These are phyloP conservation scores for Ptychodera flava DNA, from an alignment of 35 echinoderm and acorn worm species.

Conservation along the genomic window DNA sequence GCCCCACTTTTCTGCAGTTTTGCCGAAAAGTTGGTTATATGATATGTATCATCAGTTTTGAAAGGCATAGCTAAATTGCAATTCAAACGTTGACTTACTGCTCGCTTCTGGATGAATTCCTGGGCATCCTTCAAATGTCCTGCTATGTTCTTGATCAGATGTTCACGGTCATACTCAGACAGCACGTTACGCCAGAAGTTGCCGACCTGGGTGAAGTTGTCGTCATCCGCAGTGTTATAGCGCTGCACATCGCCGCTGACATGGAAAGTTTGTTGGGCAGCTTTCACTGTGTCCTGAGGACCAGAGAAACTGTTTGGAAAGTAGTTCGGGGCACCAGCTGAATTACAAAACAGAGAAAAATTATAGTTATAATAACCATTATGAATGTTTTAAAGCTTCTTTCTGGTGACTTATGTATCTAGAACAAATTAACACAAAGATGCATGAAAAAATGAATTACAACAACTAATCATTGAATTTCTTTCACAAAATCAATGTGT, in stretches of 20 bases:
- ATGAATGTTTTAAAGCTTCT: not conserved
- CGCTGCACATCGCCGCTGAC: constrained; percentile 41
- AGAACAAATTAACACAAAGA: too few relatives aligned
- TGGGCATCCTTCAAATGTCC: constrained; percentile 71
- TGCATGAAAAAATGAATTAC: too few relatives aligned
- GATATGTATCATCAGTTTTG: too few relatives aligned
- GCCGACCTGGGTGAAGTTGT: constrained; percentile 74
- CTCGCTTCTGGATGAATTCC: constrained; percentile 82
- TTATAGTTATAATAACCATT: not conserved
- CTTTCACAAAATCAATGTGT: too few relatives aligned
- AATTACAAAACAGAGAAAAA: not conserved
- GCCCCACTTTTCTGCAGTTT: too few relatives aligned
- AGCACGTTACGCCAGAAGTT: constrained; percentile 78
- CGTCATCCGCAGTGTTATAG: constrained; percentile 69
- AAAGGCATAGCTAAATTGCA: too few relatives aligned
- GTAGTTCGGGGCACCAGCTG: constrained; percentile 94
- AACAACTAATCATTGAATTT: too few relatives aligned
- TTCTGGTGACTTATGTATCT: not conserved
- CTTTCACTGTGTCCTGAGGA: constrained; percentile 40
- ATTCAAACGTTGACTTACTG: constrained; percentile 33
- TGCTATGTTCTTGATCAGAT: constrained; percentile 78
- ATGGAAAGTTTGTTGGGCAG: constrained; percentile 8
- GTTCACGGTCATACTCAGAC: constrained; percentile 32
- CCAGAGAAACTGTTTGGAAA: constrained; percentile 95
- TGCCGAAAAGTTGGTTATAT: too few relatives aligned